A percentile compares a stretch with the other conserved stretches of the same genome.
phyloP scores from a whole-genome alignment of 2,113 vertebrate genomes.

The Terrapene triunguis region DNA sequence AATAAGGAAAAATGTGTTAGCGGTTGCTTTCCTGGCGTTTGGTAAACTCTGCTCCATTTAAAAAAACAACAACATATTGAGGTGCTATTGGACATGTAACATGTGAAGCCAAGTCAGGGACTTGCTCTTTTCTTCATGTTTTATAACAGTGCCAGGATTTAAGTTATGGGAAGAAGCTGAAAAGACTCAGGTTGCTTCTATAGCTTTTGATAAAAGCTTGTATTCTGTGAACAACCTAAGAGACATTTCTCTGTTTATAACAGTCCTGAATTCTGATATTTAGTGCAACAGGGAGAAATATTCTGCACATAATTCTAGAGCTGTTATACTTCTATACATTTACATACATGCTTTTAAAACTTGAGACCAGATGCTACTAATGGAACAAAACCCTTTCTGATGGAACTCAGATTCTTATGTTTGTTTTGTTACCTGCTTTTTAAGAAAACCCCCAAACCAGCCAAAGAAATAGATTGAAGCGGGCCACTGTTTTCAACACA shows the following conservation, averaged over 20 bases:
- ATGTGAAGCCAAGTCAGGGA: background rate
- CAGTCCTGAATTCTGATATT: background rate
- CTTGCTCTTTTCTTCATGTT: background rate
- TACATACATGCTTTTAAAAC: background rate
- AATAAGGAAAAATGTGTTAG: background rate
- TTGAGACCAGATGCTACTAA: background rate
- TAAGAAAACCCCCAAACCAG: background rate
- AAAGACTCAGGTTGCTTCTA: background rate
- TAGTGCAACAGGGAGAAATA: background rate
- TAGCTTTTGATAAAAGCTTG: background rate
- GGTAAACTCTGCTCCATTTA: conserved; percentile 8
- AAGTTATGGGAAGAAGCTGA: background rate
- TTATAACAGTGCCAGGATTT: background rate
- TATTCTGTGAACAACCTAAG: conserved; percentile 5
- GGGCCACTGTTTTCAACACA: background rate
- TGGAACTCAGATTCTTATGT: background rate
- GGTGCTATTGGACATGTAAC: background rate
- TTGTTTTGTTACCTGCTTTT: background rate
- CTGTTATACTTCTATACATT: accelerated
- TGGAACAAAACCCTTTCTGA: background rate
- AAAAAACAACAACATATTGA: background rate
- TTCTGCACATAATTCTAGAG: background rate
- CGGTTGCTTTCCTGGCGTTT: background rate
- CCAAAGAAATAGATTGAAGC: background rate
- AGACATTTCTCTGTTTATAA: background rate